Conservation (phyloP, 2,888 invertebrate genomes). For the Drosophila infuscata region DNA sequence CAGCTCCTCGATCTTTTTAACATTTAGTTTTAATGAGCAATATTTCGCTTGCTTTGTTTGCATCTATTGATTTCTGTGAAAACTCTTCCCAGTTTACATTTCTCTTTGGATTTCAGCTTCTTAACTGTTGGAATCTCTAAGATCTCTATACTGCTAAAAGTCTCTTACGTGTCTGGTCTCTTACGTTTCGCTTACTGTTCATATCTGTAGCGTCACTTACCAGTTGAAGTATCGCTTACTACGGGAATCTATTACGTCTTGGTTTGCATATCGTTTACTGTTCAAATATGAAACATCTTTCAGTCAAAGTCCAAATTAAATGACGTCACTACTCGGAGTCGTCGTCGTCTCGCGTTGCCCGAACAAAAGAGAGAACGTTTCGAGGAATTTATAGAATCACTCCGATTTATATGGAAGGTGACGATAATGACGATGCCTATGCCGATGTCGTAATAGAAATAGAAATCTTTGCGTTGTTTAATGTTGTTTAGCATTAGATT, state of each 20-base stretch:
- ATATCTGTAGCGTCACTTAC: not conserved
- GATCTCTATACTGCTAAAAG: not conserved
- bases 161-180: not conserved
- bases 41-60: not conserved
- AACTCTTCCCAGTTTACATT: not conserved
- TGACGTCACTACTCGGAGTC: conserved; percentile 64
- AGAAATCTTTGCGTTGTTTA: not conserved
- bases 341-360: not conserved
- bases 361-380: conserved; percentile 28
- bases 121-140: not conserved
- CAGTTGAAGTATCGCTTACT: not conserved
- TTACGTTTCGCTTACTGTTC: not conserved
- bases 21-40: not conserved
- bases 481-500: conserved; percentile 64
- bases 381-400: conserved; percentile 58
- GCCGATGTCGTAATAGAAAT: conserved; percentile 72
- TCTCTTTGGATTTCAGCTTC: not conserved
- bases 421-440: conserved; percentile 25
- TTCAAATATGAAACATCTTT: conserved; percentile 19
- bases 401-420: conserved; percentile 22
- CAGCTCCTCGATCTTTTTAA: not conserved
- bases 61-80: not conserved
- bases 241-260: conserved; percentile 17
- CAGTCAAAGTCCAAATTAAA: conserved; percentile 51
- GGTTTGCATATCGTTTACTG: conserved; percentile 18